A percentile compares a stretch with the other conserved stretches of the same genome.
phyloP scores from a whole-genome alignment of 2,797 vertebrate genomes.

The Tolypeutes matacus region DNA sequence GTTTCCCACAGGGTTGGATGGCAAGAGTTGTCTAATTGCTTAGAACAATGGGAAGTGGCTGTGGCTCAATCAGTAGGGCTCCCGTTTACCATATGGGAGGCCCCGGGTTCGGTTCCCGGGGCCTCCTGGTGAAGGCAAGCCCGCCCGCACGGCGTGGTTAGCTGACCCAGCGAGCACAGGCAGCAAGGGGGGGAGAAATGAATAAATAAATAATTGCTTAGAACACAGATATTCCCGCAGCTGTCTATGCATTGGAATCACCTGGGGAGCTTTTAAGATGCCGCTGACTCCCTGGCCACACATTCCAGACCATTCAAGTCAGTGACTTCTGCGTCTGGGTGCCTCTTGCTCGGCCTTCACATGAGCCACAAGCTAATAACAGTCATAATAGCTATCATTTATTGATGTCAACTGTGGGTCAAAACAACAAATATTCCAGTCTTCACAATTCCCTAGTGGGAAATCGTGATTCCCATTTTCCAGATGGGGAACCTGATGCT shows the following conservation, averaged over 20 bases:
- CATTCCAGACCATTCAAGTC: not conserved
- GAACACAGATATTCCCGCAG: not conserved
- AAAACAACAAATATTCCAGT: not conserved
- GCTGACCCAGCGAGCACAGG: no score
- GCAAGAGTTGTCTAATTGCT: not conserved
- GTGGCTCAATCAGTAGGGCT: no score
- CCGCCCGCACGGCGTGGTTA: no score
- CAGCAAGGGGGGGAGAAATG: no score
- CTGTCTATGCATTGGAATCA: not conserved
- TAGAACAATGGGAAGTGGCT: no score
- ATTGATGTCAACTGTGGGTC: not conserved
- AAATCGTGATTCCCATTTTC: constrained; percentile 6
- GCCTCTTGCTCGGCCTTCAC: not conserved
- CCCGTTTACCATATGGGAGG: no score
- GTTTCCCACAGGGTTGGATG: not conserved
- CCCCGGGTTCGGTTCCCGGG: no score
- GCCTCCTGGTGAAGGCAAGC: no score
- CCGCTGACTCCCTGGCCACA: not conserved
- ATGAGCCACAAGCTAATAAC: not conserved
- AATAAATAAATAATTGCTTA: no score
- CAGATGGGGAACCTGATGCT: not conserved
- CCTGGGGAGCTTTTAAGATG: not conserved
- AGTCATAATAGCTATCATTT: not conserved
- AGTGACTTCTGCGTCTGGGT: not conserved
- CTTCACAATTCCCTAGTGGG: not conserved